phyloP scores from a whole-genome alignment of 2,797 vertebrate genomes.

The Podarcis lilfordi region DNA sequence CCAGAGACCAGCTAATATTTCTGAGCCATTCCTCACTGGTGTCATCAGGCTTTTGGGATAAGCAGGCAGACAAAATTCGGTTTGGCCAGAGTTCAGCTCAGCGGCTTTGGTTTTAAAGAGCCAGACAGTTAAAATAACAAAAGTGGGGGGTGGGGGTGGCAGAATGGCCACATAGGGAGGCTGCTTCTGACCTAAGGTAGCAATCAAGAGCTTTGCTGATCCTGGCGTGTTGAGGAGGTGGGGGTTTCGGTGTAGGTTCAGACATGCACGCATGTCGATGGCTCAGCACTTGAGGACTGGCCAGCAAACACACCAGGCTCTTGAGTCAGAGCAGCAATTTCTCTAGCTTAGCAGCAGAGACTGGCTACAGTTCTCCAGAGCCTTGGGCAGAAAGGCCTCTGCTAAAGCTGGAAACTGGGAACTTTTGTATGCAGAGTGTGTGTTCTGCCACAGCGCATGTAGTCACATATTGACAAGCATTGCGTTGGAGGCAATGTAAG shows the following conservation, averaged over 20 bases:
- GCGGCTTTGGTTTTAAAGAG: conserved; percentile 44
- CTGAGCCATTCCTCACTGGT: not conserved
- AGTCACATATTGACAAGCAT: not conserved
- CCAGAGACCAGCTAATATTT: conserved; percentile 30
- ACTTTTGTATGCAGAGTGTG: not conserved
- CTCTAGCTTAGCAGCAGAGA: not conserved
- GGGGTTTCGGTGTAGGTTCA: not conserved
- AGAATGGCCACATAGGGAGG: not conserved
- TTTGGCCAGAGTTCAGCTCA: conserved; percentile 24
- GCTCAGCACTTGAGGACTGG: not conserved
- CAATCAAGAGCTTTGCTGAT: not conserved
- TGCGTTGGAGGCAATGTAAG: not conserved
- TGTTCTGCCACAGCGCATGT: not conserved
- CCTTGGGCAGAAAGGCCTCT: not conserved
- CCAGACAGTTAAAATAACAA: conserved; percentile 28
- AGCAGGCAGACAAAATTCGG: conserved; percentile 43
- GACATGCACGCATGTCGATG: not conserved
- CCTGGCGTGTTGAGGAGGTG: conserved; percentile 24
- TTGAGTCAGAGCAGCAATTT: not conserved
- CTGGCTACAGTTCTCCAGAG: not conserved
- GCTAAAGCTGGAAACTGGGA: not conserved
- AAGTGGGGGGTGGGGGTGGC: not conserved
- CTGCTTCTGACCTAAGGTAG: conserved; percentile 19
- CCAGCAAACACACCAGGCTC: not conserved
- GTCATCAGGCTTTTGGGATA: conserved; percentile 25